Percentiles rank a stretch among this genome's conserved stretches.
phyloP scores from a whole-genome alignment of 2,888 invertebrate genomes.

The Polydrusus tereticollis region DNA sequence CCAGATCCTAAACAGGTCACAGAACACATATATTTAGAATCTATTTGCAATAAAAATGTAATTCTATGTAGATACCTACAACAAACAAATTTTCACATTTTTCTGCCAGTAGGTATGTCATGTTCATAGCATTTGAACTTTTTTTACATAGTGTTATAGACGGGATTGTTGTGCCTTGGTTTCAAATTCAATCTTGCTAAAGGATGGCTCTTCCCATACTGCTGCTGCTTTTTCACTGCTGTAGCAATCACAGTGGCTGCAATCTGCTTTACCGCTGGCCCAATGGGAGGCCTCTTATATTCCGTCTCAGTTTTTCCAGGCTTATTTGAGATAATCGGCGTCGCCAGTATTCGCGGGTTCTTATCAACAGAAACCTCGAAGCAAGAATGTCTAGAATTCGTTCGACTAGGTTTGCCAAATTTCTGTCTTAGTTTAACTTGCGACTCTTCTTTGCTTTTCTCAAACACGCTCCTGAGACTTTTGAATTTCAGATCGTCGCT shows the following conservation, averaged over 20 bases:
- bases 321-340: constrained; percentile 52
- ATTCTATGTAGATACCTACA: not conserved
- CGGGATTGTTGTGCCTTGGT: constrained; percentile 83
- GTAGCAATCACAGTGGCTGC: constrained; percentile 77
- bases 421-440: constrained; percentile 58
- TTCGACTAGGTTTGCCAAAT: constrained; percentile 46
- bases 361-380: constrained; percentile 62
- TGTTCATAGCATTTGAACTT: not conserved
- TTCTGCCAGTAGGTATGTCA: constrained; percentile 63
- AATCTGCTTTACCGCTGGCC: constrained; percentile 67
- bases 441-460: constrained; percentile 65
- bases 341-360: constrained; percentile 40
- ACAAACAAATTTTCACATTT: not conserved
- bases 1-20: constrained; percentile 20
- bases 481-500: constrained; percentile 79
- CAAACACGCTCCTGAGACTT: constrained; percentile 83
- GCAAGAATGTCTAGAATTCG: constrained; percentile 59
- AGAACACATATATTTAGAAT: constrained; percentile 29
- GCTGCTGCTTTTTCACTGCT: constrained; percentile 81
- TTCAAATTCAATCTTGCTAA: constrained; percentile 87
- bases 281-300: constrained; percentile 65
- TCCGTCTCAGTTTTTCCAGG: constrained; percentile 58
- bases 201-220: constrained; percentile 94
- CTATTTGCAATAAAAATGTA: constrained; percentile 18
- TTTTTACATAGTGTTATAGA: constrained; percentile 85